These are phyloP conservation scores for Prinia subflava DNA, from an alignment of 2,113 vertebrate genomes.

Conservation along the genomic window DNA sequence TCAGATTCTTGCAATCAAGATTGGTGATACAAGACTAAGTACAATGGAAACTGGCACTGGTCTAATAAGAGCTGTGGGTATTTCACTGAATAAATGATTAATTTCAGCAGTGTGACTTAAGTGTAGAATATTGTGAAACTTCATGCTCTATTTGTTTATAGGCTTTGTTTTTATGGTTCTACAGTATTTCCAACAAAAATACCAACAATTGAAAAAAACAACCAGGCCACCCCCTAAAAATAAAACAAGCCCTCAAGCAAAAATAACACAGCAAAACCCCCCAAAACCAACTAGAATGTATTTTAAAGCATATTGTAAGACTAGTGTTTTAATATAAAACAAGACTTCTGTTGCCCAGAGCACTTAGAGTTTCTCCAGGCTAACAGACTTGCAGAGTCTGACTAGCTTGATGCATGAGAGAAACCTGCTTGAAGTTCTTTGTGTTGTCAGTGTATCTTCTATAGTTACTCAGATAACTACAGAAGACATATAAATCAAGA, in stretches of 20 bases:
- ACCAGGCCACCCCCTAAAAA: too few species aligned
- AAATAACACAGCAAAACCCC: background rate
- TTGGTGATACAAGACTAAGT: constrained; percentile 93
- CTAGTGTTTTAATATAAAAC: background rate
- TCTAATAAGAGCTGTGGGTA: constrained; percentile 91
- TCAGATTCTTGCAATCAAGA: constrained; percentile 94
- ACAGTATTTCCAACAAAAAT: background rate
- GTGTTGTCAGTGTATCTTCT: background rate
- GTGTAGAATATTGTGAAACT: background rate
- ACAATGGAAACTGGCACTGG: constrained; percentile 99
- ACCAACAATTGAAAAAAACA: background rate
- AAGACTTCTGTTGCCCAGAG: background rate
- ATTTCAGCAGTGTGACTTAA: background rate
- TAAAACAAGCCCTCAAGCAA: background rate
- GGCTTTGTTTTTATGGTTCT: background rate
- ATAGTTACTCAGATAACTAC: background rate
- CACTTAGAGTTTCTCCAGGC: background rate
- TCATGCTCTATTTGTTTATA: background rate
- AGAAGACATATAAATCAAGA: background rate
- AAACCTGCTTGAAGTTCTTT: background rate
- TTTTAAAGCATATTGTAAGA: background rate
- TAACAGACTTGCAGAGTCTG: background rate
- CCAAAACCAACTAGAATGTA: background rate
- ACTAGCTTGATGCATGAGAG: background rate
- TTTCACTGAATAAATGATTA: background rate